These are phyloP conservation scores for Tetraneura akinire DNA, from an alignment of 1,140 invertebrate species.

Conservation along the genomic window DNA sequence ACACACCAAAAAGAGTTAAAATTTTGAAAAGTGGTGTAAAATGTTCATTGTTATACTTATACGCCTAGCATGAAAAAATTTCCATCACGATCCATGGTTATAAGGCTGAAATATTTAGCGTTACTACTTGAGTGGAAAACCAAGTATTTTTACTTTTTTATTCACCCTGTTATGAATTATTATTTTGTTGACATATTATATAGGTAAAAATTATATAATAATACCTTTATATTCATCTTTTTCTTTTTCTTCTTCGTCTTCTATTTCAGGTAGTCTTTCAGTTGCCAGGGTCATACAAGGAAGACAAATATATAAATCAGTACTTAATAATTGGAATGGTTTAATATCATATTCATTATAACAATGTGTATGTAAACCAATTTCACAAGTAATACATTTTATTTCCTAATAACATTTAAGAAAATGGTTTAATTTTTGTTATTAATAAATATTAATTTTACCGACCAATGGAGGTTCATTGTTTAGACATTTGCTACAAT, in stretches of 20 bases:
- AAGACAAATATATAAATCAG: conserved; percentile 8
- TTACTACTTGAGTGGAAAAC: too few species aligned
- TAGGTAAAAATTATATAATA: background rate
- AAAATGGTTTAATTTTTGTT: background rate
- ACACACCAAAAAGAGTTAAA: too few species aligned
- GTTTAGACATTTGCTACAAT: conserved; percentile 6
- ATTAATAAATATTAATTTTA: background rate
- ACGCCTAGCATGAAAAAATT: too few species aligned
- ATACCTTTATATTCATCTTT: background rate
- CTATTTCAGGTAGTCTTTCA: background rate
- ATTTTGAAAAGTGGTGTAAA: too few species aligned
- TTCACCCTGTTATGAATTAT: too few species aligned
- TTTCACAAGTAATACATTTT: background rate
- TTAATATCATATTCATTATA: conserved; percentile 4
- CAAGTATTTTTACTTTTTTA: too few species aligned
- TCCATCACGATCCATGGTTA: too few species aligned
- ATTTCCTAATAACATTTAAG: background rate
- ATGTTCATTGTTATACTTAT: too few species aligned
- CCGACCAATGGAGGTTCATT: background rate
- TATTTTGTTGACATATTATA: too few species aligned
- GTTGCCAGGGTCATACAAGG: conserved; percentile 35
- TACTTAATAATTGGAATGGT: background rate
- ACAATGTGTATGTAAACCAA: conserved; percentile 18
- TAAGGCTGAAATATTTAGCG: too few species aligned
- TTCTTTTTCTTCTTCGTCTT: background rate